phyloP scores from a whole-genome alignment of 2,888 invertebrate genomes.

The Amphiduros pacificus region DNA sequence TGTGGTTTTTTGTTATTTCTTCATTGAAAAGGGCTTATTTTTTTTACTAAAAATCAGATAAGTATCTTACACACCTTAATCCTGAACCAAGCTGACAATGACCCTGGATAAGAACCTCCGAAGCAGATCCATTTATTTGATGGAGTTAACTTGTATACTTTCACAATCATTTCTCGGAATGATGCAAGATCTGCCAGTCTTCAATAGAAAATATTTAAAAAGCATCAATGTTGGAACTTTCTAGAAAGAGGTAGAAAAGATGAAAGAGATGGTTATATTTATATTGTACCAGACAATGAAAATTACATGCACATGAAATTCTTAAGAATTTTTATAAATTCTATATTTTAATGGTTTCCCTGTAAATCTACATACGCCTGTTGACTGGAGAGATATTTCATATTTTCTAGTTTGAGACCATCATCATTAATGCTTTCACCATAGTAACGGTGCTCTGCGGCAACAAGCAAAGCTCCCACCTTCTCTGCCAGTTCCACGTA shows the following conservation, averaged over 20 bases:
- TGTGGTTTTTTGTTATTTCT: no score
- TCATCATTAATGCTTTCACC: conserved; percentile 40
- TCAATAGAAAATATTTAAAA: conserved; percentile 2
- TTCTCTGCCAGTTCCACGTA: conserved; percentile 36
- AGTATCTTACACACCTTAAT: conserved; percentile 32
- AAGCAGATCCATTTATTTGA: conserved; percentile 39
- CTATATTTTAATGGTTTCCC: no score
- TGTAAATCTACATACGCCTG: conserved; percentile 46
- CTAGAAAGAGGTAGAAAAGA: no score
- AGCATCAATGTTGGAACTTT: no score
- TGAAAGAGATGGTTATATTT: background rate
- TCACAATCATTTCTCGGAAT: conserved; percentile 31
- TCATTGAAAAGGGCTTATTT: no score
- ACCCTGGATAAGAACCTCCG: conserved; percentile 43
- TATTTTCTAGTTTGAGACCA: conserved; percentile 35
- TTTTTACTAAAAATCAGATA: background rate
- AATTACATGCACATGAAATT: no score
- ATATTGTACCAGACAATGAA: no score
- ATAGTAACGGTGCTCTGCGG: conserved; percentile 42
- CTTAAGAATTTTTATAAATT: no score
- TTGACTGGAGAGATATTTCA: conserved; percentile 40
- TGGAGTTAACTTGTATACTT: conserved; percentile 29
- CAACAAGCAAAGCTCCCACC: conserved; percentile 36
- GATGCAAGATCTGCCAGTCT: conserved; percentile 41
- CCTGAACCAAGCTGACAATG: conserved; percentile 44